Percentiles rank a stretch among this genome's conserved stretches.
These are phyloP conservation scores for Philopedon plagiatum DNA, from an alignment of 2,888 invertebrate species.

Conservation along the genomic window DNA sequence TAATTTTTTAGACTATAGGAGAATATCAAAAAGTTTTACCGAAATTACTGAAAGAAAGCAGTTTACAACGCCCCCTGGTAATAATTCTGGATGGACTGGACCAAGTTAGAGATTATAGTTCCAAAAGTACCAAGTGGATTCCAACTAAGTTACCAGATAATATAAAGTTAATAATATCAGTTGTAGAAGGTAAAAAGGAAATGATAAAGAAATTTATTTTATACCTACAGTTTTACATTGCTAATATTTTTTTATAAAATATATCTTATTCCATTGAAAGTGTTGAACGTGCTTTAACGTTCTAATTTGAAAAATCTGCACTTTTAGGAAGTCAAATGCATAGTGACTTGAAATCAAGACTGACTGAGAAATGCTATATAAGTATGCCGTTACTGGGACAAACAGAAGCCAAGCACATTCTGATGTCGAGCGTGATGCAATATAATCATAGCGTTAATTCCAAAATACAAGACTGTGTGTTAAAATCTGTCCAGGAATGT, in stretches of 20 bases:
- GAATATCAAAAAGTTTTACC: slow-evolving; percentile 78
- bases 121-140: slow-evolving; percentile 81
- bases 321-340: slow-evolving; percentile 64
- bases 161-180: slow-evolving; percentile 83
- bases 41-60: slow-evolving; percentile 71
- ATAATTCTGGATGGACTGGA: slow-evolving; percentile 86
- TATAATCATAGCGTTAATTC: slow-evolving; percentile 76
- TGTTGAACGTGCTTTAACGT: too few species aligned
- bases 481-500: slow-evolving; percentile 75
- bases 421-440: slow-evolving; percentile 73
- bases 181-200: slow-evolving; percentile 69
- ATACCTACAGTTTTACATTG: too few species aligned
- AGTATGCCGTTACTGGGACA: slow-evolving; percentile 71
- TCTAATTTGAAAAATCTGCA: too few species aligned
- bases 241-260: too few species aligned
- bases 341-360: slow-evolving; percentile 63
- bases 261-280: too few species aligned
- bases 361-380: slow-evolving; percentile 63
- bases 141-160: slow-evolving; percentile 81
- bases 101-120: slow-evolving; percentile 73
- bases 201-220: background rate
- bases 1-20: slow-evolving; percentile 75
- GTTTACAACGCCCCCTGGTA: slow-evolving; percentile 75
- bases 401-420: slow-evolving; percentile 71
- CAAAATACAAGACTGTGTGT: slow-evolving; percentile 73